phyloP scores from a whole-genome alignment of 2,888 invertebrate species.

The Brassicogethes aeneus region DNA sequence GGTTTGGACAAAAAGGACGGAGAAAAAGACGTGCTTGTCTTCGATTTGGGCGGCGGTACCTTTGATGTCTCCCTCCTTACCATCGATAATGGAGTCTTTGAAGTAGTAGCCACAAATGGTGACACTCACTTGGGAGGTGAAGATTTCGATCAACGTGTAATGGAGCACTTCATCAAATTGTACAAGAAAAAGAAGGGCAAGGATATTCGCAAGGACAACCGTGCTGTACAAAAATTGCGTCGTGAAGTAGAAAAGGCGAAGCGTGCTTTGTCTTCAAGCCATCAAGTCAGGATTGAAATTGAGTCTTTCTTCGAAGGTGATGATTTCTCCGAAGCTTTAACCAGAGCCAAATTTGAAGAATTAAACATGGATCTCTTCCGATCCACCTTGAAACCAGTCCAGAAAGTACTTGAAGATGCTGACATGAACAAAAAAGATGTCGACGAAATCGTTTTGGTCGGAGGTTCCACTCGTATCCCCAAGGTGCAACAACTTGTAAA shows the following conservation, averaged over 20 bases:
- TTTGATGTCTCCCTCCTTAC: constrained; percentile 97
- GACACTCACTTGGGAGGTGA: constrained; percentile 98
- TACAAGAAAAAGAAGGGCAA: constrained; percentile 99
- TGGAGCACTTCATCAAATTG: constrained; percentile 94
- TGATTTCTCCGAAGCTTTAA: constrained; percentile 96
- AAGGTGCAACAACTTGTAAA: constrained; percentile 91
- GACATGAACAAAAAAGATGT: constrained; percentile 98
- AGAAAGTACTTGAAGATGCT: constrained; percentile 96
- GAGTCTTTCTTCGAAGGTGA: constrained; percentile 98
- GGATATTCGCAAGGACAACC: constrained; percentile 89
- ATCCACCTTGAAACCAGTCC: constrained; percentile 90
- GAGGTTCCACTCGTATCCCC: constrained; percentile 98
- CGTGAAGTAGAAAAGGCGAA: constrained; percentile 98
- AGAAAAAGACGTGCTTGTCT: constrained; percentile 97
- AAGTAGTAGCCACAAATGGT: constrained; percentile 82
- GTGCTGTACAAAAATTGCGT: constrained; percentile 91
- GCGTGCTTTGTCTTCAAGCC: constrained; percentile 86
- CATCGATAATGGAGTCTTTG: constrained; percentile 98
- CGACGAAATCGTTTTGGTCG: constrained; percentile 97
- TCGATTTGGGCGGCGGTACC: constrained; percentile 98
- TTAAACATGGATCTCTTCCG: constrained; percentile 89
- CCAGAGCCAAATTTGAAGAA: constrained; percentile 98
- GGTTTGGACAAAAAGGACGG: constrained; percentile 95
- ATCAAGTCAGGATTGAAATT: constrained; percentile 96
- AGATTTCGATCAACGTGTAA: constrained; percentile 96